These are phyloP conservation scores for Polypterus senegalus DNA, from an alignment of 2,113 vertebrate species.

Conservation along the genomic window DNA sequence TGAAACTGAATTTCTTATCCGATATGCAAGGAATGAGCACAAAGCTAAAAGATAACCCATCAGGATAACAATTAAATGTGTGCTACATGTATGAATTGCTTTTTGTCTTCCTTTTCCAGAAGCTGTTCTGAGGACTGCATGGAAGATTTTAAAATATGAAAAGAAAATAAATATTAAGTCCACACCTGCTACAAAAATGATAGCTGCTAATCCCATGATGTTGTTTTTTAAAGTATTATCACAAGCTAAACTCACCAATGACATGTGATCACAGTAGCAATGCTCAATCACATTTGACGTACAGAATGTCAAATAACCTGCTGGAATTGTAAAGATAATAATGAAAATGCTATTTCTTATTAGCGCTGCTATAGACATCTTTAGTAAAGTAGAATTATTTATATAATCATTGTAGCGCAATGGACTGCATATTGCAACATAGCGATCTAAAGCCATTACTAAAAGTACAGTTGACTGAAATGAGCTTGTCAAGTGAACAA, in stretches of 20 bases:
- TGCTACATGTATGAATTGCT: neutral
- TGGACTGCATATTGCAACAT: too few species aligned
- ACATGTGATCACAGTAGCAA: constrained; percentile 3
- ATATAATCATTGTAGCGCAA: constrained; percentile 39
- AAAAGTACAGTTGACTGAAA: constrained; percentile 50
- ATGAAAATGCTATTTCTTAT: constrained; percentile 10
- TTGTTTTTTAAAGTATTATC: neutral
- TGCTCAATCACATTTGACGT: constrained; percentile 1
- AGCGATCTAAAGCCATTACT: constrained; percentile 36
- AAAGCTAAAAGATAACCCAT: neutral
- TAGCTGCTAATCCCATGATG: neutral
- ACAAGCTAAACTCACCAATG: neutral
- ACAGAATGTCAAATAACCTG: neutral
- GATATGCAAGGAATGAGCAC: constrained; percentile 17
- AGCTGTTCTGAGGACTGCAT: neutral
- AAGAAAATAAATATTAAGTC: neutral
- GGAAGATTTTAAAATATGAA: neutral
- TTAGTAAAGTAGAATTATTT: constrained; percentile 17
- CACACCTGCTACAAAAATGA: neutral
- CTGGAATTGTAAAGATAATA: neutral
- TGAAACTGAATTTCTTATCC: fast-evolving
- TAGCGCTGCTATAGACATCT: constrained; percentile 19
- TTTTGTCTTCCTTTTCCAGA: constrained; percentile 2
- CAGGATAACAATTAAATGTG: neutral
- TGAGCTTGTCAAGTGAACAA: constrained; percentile 53